Evolutionary conservation across 2,888 invertebrate species (phyloP).

Genomic region (Noctua fimbriata): DNA sequence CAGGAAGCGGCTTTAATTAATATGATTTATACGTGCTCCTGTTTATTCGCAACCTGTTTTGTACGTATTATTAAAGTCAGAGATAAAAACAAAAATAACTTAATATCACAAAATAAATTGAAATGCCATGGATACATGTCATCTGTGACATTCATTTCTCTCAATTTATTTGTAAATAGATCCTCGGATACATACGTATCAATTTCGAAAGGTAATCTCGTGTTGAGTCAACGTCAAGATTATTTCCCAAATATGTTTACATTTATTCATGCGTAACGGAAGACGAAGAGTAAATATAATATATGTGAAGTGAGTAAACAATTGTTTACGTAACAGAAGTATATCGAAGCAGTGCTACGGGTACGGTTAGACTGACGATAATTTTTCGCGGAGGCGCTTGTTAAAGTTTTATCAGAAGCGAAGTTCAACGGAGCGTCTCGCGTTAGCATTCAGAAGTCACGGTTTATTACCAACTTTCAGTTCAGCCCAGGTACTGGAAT

Average conservation of each 20-base stretch:
- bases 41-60: constrained; percentile 53
- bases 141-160: constrained; percentile 48
- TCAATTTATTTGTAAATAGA: constrained; percentile 56
- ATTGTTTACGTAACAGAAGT: constrained; percentile 55
- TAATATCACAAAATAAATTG: constrained; percentile 43
- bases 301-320: constrained; percentile 53
- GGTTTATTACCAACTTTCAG: constrained; percentile 80
- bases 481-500: constrained; percentile 67
- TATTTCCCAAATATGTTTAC: constrained; percentile 61
- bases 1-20: constrained; percentile 63
- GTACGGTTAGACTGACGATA: constrained; percentile 65
- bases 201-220: constrained; percentile 60
- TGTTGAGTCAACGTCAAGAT: constrained; percentile 58
- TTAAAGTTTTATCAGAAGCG: constrained; percentile 77
- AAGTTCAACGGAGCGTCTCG: constrained; percentile 75
- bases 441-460: constrained; percentile 82
- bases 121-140: constrained; percentile 30
- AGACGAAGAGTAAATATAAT: constrained; percentile 55
- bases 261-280: constrained; percentile 56
- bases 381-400: constrained; percentile 70
- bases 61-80: constrained; percentile 37
- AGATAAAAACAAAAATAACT: constrained; percentile 11
- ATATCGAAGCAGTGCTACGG: constrained; percentile 55
- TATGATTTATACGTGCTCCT: constrained; percentile 62
- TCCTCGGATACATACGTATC: constrained; percentile 45